Evolutionary conservation across 2,797 vertebrate species (phyloP), one percentile per base, ranked within the genome.

Genomic region (Cyprinodon diabolis): DNA sequence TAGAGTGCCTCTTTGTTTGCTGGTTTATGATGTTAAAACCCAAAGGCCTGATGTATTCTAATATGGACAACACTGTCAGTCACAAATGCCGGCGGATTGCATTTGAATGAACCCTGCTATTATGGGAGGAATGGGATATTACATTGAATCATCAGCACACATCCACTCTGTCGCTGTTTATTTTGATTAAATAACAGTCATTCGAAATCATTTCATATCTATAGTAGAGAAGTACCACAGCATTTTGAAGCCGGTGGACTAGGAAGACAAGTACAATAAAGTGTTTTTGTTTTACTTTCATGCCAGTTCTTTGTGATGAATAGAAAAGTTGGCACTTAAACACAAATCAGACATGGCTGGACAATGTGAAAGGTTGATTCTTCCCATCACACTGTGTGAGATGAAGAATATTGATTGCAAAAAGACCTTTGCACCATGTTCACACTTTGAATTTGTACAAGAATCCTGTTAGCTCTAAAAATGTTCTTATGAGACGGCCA

Each of bases 31-130:
- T 66, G 72, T 79, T 78, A 77, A 79, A 82, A 70, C 67, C 71
- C 75, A 54, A 9, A 66, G 12, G 47, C 78, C 82, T 80, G 76
- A 80, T 84, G 71, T 75, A 77, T 90, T 90, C 72, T 82, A 67
- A 89, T 84, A 62, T 58, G 58, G 67, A 70, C 72, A 71, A 25
- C 8, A n/a, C 78, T 91, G 87, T 86, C 90, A 91, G 71, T 91
- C 90, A 80, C 71, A 47, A 15, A 54, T 66, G 69, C 78, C 76
- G 68, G 57, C 7, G 15, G 62, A 76, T 73, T 68, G 70, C 83
- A 69, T 88, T 87, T 86, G 54, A 87, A 89, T 85, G 83, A 86
- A 77, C 45, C 69, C 52, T 17, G 21, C 62, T 69, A 75, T 76
- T 81, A 73, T 47, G 15, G 25, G 52, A 75, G 73, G n/a, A 78